A percentile compares a stretch with the other conserved stretches of the same genome.
Evolutionary conservation across 2,888 invertebrate genomes (phyloP).

Genomic region (Drosophila pegasa): DNA sequence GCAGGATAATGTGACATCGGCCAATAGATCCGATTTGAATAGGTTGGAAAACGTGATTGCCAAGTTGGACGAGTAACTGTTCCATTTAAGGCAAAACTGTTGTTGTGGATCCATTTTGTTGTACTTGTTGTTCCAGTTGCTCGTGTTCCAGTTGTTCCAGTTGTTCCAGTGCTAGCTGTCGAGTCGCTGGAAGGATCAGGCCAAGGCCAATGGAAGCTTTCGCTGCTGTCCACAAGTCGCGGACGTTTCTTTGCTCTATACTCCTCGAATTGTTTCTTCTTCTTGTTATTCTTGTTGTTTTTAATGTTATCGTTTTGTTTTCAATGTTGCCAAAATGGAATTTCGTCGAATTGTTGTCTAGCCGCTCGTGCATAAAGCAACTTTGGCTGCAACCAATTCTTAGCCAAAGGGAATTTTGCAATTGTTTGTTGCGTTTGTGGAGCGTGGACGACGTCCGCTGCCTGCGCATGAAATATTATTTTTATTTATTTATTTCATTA

Average conservation of each 20-base stretch:
- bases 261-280: slow-evolving; percentile 12
- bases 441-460: slow-evolving; percentile 48
- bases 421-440: slow-evolving; percentile 81
- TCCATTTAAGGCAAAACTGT: slow-evolving; percentile 98
- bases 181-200: slow-evolving; percentile 24
- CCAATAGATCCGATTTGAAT: slow-evolving; percentile 96
- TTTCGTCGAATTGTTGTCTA: slow-evolving; percentile 67
- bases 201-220: slow-evolving; percentile 49
- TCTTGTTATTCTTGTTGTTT: slow-evolving; percentile 15
- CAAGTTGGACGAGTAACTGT: slow-evolving; percentile 97
- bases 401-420: slow-evolving; percentile 84
- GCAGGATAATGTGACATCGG: slow-evolving; percentile 96
- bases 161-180: slow-evolving; percentile 10
- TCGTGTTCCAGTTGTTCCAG: slow-evolving; percentile 9
- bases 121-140: slow-evolving; percentile 24
- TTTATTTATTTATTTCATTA: slow-evolving; percentile 26
- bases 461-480: slow-evolving; percentile 48
- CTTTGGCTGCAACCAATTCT: slow-evolving; percentile 58
- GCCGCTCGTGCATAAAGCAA: slow-evolving; percentile 69
- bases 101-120: slow-evolving; percentile 94
- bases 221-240: slow-evolving; percentile 25
- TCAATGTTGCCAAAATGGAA: slow-evolving; percentile 74
- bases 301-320: slow-evolving; percentile 38
- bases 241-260: slow-evolving; percentile 10
- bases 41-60: slow-evolving; percentile 96